These are phyloP conservation scores for Prionailurus viverrinus DNA, from an alignment of 2,113 vertebrate species.

Conservation along the genomic window DNA sequence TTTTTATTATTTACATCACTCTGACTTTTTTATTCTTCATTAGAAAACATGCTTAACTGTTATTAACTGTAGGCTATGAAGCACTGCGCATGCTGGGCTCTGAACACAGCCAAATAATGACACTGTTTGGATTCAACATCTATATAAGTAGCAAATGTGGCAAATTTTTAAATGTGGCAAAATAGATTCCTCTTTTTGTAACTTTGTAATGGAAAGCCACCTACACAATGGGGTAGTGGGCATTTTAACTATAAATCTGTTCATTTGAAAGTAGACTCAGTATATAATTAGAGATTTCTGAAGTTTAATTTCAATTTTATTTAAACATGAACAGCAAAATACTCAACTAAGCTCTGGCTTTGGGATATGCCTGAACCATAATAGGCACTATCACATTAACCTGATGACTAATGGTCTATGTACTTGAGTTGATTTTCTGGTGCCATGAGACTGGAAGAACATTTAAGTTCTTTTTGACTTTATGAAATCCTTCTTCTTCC, in stretches of 20 bases:
- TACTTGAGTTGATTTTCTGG: not conserved
- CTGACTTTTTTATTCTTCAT: not conserved
- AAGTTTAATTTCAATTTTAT: constrained; percentile 26
- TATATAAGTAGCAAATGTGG: not conserved
- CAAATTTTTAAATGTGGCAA: not conserved
- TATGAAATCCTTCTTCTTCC: constrained; percentile 42
- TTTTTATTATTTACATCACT: constrained; percentile 29
- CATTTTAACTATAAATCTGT: constrained; percentile 34
- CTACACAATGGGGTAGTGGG: not conserved
- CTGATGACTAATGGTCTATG: not conserved
- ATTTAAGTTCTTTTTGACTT: not conserved
- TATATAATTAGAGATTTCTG: not conserved
- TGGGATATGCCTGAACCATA: not conserved
- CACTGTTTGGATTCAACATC: not conserved
- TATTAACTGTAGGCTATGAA: not conserved
- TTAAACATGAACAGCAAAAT: not conserved
- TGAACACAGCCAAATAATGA: not conserved
- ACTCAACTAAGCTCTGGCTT: not conserved
- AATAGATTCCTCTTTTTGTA: not conserved
- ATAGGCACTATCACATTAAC: not conserved
- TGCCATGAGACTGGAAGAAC: not conserved
- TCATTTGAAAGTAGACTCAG: constrained; percentile 10
- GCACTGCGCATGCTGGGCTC: not conserved
- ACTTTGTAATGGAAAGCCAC: constrained; percentile 24
- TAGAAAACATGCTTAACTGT: not conserved